phyloP scores from a whole-genome alignment of 2,888 invertebrate species.

The Torymus aiolomorphi region DNA sequence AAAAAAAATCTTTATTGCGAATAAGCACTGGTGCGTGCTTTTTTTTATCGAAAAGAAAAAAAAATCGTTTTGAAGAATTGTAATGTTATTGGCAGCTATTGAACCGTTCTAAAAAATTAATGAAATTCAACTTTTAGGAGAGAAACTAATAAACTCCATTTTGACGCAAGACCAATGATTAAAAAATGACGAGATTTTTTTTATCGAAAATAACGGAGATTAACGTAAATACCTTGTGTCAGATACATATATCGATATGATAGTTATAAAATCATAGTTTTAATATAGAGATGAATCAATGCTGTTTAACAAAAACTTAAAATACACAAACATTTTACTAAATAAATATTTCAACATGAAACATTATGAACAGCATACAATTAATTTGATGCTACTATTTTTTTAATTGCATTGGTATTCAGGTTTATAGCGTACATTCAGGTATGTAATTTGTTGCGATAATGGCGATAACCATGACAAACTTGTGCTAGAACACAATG shows the following conservation, averaged over 20 bases:
- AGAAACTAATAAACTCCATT: conserved; percentile 54
- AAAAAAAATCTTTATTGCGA: conserved; percentile 48
- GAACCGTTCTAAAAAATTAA: conserved; percentile 65
- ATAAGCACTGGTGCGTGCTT: conserved; percentile 28
- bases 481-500: conserved; percentile 42
- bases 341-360: conserved; percentile 65
- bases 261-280: conserved; percentile 70
- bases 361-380: conserved; percentile 64
- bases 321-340: conserved; percentile 69
- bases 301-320: conserved; percentile 52
- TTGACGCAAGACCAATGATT: conserved; percentile 56
- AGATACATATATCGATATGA: conserved; percentile 62
- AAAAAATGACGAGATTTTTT: conserved; percentile 59
- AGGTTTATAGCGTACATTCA: conserved; percentile 34
- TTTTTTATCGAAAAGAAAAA: conserved; percentile 28
- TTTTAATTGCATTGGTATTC: conserved; percentile 33
- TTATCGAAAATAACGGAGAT: conserved; percentile 56
- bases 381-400: conserved; percentile 63
- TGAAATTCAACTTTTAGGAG: conserved; percentile 32
- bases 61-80: conserved; percentile 34
- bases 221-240: conserved; percentile 68
- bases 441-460: conserved; percentile 29
- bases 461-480: conserved; percentile 50
- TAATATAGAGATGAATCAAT: conserved; percentile 64
- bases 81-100: conserved; percentile 69